Evolutionary conservation across 2,797 vertebrate species (phyloP).

Genomic region (Sebastiscus albofasciatus): DNA sequence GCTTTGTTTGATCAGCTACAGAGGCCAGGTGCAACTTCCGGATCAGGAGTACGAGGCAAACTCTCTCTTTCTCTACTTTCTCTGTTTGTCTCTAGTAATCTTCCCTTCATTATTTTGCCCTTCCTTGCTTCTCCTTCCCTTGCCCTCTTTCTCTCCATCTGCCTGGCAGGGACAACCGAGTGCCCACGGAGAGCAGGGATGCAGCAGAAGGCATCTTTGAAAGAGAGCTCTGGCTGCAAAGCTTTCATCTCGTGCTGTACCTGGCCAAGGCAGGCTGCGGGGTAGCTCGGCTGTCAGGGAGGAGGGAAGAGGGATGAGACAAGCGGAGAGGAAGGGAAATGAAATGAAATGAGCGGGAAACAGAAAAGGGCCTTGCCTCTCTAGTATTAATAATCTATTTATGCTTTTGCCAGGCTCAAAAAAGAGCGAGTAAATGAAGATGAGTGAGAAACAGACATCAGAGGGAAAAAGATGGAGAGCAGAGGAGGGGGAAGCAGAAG

Average conservation of each 20-base stretch:
- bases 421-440: constrained; percentile 35
- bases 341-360: constrained; percentile 13
- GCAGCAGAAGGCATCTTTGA: constrained; percentile 70
- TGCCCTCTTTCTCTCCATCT: constrained; percentile 42
- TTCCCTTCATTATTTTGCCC: background rate
- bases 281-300: constrained; percentile 53
- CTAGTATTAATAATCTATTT: constrained; percentile 44
- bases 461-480: constrained; percentile 29
- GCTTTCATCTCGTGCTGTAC: constrained; percentile 70
- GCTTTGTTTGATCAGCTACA: constrained; percentile 51
- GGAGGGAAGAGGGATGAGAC: constrained; percentile 24
- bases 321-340: constrained; percentile 21
- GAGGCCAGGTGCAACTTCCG: constrained; percentile 28
- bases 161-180: constrained; percentile 52
- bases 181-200: constrained; percentile 53
- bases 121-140: background rate
- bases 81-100: constrained; percentile 9
- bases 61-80: constrained; percentile 1
- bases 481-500: constrained; percentile 29
- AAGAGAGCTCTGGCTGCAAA: constrained; percentile 50
- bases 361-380: background rate
- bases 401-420: constrained; percentile 28
- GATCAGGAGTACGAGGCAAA: constrained; percentile 22
- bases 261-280: constrained; percentile 62
- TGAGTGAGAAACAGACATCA: constrained; percentile 51